A percentile compares a stretch with the other conserved stretches of the same genome.
phyloP scores from a whole-genome alignment of 2,113 vertebrate genomes.

The Lagopus muta region DNA sequence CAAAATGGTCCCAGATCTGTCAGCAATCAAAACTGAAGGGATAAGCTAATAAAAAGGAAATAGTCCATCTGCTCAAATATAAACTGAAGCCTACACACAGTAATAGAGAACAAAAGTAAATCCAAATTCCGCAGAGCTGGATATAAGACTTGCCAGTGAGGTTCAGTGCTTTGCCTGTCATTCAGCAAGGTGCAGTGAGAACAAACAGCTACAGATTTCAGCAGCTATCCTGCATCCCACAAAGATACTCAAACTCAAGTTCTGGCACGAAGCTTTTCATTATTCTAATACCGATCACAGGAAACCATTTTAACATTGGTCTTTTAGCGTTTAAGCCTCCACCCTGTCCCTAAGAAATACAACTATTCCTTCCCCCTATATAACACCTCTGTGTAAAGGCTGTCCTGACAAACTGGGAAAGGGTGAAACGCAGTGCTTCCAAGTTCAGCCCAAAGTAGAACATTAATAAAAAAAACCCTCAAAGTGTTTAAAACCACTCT shows the following conservation, averaged over 20 bases:
- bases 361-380: neutral
- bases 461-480: too few relatives aligned
- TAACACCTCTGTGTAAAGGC: neutral
- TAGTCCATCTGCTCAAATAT: neutral
- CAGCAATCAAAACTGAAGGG: slow-evolving; percentile 11
- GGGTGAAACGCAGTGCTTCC: neutral
- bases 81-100: neutral
- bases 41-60: slow-evolving; percentile 31
- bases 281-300: neutral
- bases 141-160: neutral
- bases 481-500: neutral
- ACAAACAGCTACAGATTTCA: neutral
- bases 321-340: neutral
- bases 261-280: neutral
- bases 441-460: neutral
- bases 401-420: neutral
- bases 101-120: slow-evolving; percentile 1
- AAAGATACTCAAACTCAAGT: neutral
- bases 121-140: neutral
- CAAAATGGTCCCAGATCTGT: neutral
- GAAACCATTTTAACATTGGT: neutral
- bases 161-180: neutral
- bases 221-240: neutral
- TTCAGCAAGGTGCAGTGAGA: neutral
- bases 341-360: neutral